Evolutionary conservation across 2,888 invertebrate genomes (phyloP).

Genomic region (Ceratothoa steindachneri): DNA sequence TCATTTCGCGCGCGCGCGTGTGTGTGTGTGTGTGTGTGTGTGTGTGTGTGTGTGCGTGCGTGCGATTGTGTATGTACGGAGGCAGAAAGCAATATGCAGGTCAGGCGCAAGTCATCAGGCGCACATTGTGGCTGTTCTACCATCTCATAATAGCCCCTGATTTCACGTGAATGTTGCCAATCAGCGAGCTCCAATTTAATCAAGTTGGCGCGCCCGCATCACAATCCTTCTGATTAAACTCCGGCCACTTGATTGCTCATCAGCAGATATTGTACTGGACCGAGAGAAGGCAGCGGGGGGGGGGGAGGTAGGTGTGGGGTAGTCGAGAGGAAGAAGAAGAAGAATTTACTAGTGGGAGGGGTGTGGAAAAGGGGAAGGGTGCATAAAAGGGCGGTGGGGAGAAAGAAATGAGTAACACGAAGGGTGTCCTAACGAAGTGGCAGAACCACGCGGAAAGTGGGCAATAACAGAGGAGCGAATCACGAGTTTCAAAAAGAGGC

Average conservation of each 20-base stretch:
- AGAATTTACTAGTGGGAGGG: neutral
- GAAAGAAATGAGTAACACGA: neutral
- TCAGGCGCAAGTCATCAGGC: slow-evolving; percentile 41
- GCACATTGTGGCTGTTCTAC: slow-evolving; percentile 33
- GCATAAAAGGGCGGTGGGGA: neutral
- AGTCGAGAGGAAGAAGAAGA: neutral
- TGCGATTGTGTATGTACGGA: neutral
- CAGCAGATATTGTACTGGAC: slow-evolving; percentile 41
- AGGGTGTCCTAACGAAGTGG: too few relatives aligned
- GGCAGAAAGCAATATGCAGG: slow-evolving; percentile 26
- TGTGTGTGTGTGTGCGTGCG: neutral
- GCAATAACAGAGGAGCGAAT: too few relatives aligned
- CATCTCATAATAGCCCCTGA: slow-evolving; percentile 39
- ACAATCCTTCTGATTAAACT: slow-evolving; percentile 41
- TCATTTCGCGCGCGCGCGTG: neutral
- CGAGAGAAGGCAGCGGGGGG: slow-evolving; percentile 27
- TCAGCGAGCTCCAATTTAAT: slow-evolving; percentile 37
- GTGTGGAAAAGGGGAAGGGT: neutral
- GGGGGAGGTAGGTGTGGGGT: slow-evolving; percentile 13
- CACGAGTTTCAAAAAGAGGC: too few relatives aligned
- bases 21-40: neutral
- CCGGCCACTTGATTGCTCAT: slow-evolving; percentile 45
- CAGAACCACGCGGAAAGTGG: too few relatives aligned
- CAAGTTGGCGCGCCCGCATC: slow-evolving; percentile 40
- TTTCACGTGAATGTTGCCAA: slow-evolving; percentile 45